phyloP scores from a whole-genome alignment of 2,888 invertebrate genomes.

The Pachydiplax longipennis region DNA sequence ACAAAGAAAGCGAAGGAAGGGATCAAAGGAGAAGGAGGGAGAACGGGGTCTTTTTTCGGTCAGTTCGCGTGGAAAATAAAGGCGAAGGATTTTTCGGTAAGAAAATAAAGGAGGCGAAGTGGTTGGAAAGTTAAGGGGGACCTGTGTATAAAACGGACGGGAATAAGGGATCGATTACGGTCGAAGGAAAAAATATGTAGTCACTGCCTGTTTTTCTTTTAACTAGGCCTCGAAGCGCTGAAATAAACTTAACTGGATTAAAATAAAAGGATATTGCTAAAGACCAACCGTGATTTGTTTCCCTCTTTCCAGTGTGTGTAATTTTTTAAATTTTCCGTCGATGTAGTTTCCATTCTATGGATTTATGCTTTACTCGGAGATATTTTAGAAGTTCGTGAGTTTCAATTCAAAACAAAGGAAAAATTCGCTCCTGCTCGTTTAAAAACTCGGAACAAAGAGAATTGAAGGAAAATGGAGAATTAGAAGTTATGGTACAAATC shows the following conservation, averaged over 20 bases:
- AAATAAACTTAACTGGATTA: neutral
- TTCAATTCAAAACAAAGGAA: too few species aligned
- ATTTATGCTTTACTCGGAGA: too few species aligned
- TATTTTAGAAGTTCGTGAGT: too few species aligned
- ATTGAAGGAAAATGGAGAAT: too few species aligned
- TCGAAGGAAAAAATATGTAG: neutral
- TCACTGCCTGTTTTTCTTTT: neutral
- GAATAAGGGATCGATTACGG: slow-evolving; percentile 1
- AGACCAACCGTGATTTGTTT: neutral
- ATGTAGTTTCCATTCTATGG: neutral
- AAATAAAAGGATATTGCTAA: neutral
- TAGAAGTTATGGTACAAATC: too few species aligned
- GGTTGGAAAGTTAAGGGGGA: neutral
- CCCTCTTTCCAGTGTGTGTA: neutral
- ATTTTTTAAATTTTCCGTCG: neutral
- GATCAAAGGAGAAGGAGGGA: neutral
- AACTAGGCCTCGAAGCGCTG: neutral
- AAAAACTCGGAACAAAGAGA: too few species aligned
- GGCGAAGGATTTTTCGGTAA: neutral
- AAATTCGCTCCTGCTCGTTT: too few species aligned
- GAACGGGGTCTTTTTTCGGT: neutral
- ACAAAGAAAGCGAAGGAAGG: neutral
- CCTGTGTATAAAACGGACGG: neutral
- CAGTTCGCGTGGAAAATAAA: neutral
- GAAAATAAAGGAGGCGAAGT: neutral